These are phyloP conservation scores for Drosophila antonietae DNA, from an alignment of 2,888 invertebrate genomes.

Conservation along the genomic window DNA sequence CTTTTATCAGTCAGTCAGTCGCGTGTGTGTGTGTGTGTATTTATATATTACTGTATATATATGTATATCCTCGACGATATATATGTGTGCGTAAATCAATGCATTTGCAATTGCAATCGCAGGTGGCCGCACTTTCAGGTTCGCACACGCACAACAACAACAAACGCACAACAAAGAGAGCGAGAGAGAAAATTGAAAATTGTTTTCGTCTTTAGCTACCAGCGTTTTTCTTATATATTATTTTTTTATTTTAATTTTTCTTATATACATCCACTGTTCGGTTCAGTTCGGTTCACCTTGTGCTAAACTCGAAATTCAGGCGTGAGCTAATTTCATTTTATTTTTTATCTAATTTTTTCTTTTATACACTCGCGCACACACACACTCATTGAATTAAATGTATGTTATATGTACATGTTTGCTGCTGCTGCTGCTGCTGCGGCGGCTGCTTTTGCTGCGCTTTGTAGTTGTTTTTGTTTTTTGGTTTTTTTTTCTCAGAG, in stretches of 20 bases:
- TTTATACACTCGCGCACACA: conserved; percentile 65
- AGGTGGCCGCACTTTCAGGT: conserved; percentile 55
- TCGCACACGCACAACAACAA: conserved; percentile 59
- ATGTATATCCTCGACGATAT: conserved; percentile 48
- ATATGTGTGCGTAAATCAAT: conserved; percentile 30
- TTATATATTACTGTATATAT: conserved; percentile 35
- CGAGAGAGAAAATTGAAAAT: conserved; percentile 62
- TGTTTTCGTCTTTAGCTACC: conserved; percentile 48
- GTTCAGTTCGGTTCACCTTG: conserved; percentile 67
- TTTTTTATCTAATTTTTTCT: conserved; percentile 69
- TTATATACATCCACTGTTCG: conserved; percentile 42
- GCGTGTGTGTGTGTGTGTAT: conserved; percentile 22
- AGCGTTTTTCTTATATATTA: conserved; percentile 22
- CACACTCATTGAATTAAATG: conserved; percentile 65
- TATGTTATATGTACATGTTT: conserved; percentile 56
- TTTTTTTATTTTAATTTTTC: conserved; percentile 2
- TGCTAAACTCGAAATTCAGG: conserved; percentile 75
- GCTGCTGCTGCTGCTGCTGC: conserved; percentile 37
- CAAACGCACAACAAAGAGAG: conserved; percentile 61
- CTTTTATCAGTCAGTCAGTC: conserved; percentile 58
- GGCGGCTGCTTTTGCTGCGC: conserved; percentile 40
- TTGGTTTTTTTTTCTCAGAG: conserved; percentile 47
- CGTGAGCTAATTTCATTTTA: conserved; percentile 73
- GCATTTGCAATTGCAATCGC: conserved; percentile 64
- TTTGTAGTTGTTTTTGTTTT: conserved; percentile 48